A percentile compares a stretch with the other conserved stretches of the same genome.
Conservation (phyloP, 2,797 vertebrate species). For the Hippopotamyrus pictus region DNA sequence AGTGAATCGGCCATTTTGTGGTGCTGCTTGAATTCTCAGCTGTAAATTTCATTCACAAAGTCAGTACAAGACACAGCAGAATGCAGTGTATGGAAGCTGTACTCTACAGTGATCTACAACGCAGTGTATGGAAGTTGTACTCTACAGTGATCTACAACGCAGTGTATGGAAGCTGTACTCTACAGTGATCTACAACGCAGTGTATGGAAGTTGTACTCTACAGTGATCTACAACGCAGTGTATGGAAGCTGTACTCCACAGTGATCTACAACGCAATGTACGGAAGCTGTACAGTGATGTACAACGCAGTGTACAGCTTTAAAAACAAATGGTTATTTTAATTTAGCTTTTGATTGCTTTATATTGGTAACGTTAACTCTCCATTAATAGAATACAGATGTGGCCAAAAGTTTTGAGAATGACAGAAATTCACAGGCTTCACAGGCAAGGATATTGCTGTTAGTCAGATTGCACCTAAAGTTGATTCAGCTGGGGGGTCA, state of each 20-base stretch:
- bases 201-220: neutral
- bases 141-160: neutral
- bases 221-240: neutral
- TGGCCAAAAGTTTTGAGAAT: neutral
- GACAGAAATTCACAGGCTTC: neutral
- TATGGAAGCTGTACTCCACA: neutral
- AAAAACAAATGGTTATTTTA: neutral
- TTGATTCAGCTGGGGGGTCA: neutral
- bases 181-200: too few relatives aligned
- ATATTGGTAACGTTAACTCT: neutral
- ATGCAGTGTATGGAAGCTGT: neutral
- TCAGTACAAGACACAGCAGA: neutral
- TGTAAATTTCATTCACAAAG: neutral
- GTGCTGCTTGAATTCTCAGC: neutral
- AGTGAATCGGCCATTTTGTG: neutral
- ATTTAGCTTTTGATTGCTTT: neutral
- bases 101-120: neutral
- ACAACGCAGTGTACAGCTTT: too few relatives aligned
- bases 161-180: neutral
- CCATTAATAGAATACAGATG: neutral
- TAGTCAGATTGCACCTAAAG: neutral
- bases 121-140: neutral
- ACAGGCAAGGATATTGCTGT: too few relatives aligned
- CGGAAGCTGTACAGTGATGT: too few relatives aligned
- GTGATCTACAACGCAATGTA: neutral